Evolutionary conservation across 2,888 invertebrate species (phyloP).

Genomic region (Seira musarum): DNA sequence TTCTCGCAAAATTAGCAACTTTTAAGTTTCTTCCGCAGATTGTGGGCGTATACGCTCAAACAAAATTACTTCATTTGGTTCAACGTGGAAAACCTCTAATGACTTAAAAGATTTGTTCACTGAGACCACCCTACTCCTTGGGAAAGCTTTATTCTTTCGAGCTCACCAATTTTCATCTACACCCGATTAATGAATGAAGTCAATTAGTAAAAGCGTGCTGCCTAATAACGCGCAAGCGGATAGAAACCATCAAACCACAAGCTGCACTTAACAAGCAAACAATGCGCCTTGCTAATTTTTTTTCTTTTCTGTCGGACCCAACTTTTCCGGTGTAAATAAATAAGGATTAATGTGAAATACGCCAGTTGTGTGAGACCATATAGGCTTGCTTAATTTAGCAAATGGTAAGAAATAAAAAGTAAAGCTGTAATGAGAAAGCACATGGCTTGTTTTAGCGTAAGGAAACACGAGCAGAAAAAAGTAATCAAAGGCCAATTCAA

Average conservation of each 20-base stretch:
- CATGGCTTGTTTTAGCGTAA: too few relatives aligned
- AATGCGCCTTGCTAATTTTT: constrained; percentile 19
- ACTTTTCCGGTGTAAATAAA: constrained; percentile 28
- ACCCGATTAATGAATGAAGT: background rate
- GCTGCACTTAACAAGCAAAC: constrained; percentile 2
- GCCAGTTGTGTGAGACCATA: too few relatives aligned
- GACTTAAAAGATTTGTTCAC: background rate
- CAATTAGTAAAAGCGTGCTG: background rate
- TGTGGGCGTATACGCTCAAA: background rate
- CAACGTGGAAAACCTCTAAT: background rate
- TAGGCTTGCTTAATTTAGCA: too few relatives aligned
- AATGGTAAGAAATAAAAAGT: too few relatives aligned
- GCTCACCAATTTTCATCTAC: background rate
- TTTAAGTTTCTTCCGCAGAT: background rate
- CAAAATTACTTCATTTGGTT: background rate
- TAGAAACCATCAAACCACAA: background rate
- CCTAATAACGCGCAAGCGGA: background rate
- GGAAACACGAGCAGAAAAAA: background rate
- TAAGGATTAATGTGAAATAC: constrained; percentile 24
- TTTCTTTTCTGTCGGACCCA: constrained; percentile 1
- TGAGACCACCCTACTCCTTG: background rate
- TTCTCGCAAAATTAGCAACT: background rate
- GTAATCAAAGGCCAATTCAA: constrained; percentile 35
- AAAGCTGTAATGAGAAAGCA: too few relatives aligned
- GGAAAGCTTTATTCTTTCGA: background rate